A percentile compares a stretch with the other conserved stretches of the same genome.
Evolutionary conservation across 2,797 vertebrate genomes (phyloP).

Genomic region (Tenualosa ilisha): DNA sequence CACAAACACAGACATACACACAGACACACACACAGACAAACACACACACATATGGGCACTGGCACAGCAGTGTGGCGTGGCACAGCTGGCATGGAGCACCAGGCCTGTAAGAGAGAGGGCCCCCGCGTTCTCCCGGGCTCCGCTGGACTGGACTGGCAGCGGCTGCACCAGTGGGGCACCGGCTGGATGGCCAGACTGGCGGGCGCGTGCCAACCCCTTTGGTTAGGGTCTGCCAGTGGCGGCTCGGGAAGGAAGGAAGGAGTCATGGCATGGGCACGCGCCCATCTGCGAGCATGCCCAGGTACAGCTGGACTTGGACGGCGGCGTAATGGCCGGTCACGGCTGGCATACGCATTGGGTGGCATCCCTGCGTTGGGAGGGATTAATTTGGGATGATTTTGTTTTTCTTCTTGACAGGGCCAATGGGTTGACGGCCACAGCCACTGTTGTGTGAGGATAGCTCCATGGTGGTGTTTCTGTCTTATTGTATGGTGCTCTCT

Average conservation of each 20-base stretch:
- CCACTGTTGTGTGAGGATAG: neutral
- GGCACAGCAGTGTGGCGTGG: conserved; percentile 9
- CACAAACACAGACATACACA: neutral
- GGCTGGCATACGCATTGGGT: neutral
- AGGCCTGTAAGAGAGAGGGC: conserved; percentile 3
- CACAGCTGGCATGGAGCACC: neutral
- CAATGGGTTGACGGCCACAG: neutral
- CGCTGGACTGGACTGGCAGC: neutral
- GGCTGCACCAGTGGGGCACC: neutral
- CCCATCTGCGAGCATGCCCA: conserved; percentile 15
- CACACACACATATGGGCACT: neutral
- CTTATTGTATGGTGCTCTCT: neutral
- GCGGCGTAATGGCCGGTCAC: neutral
- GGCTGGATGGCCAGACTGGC: neutral
- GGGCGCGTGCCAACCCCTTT: neutral
- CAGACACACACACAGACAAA: neutral
- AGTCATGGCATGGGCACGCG: conserved; percentile 13
- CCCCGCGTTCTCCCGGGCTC: neutral
- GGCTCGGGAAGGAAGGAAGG: conserved; percentile 6
- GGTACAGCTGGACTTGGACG: conserved; percentile 18
- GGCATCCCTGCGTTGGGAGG: neutral
- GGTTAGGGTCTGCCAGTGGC: conserved; percentile 1
- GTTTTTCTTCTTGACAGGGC: conserved; percentile 16
- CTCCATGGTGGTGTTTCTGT: neutral
- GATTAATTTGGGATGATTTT: neutral